Conservation (phyloP, 2,888 invertebrate genomes). For the Meteorus cinctellus region DNA sequence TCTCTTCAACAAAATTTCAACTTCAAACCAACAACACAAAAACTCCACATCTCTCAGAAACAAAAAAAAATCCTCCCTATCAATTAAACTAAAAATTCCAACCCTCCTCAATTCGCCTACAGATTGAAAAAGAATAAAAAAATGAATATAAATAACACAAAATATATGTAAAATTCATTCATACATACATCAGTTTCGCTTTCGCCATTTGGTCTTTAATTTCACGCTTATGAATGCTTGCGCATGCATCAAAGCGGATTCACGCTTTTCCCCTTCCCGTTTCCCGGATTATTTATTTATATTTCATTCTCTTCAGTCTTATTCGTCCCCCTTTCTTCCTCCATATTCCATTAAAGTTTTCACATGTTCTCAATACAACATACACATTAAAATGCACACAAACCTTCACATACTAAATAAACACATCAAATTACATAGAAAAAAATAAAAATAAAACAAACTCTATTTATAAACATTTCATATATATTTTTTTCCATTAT, state of each 20-base stretch:
- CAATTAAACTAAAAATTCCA: neutral
- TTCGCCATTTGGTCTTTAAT: conserved; percentile 59
- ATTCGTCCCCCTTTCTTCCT: neutral
- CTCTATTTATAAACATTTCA: neutral
- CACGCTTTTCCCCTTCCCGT: conserved; percentile 53
- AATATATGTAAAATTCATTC: neutral
- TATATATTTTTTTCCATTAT: neutral
- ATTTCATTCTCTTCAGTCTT: neutral
- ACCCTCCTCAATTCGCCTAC: neutral
- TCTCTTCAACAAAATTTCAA: no score
- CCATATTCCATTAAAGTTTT: neutral
- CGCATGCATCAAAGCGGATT: conserved; percentile 55
- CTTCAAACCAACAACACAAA: no score
- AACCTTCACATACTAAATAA: neutral
- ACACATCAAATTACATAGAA: neutral
- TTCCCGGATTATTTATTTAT: conserved; percentile 22
- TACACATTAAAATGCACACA: no score
- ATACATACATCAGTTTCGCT: conserved; percentile 30
- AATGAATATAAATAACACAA: neutral
- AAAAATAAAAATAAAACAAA: neutral
- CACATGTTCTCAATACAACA: neutral
- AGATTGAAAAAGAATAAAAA: neutral
- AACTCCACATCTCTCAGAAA: neutral
- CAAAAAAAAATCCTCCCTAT: neutral
- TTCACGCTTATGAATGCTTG: conserved; percentile 62